Conservation (phyloP, 2,113 vertebrate genomes). For the Rhombomys opimus region DNA sequence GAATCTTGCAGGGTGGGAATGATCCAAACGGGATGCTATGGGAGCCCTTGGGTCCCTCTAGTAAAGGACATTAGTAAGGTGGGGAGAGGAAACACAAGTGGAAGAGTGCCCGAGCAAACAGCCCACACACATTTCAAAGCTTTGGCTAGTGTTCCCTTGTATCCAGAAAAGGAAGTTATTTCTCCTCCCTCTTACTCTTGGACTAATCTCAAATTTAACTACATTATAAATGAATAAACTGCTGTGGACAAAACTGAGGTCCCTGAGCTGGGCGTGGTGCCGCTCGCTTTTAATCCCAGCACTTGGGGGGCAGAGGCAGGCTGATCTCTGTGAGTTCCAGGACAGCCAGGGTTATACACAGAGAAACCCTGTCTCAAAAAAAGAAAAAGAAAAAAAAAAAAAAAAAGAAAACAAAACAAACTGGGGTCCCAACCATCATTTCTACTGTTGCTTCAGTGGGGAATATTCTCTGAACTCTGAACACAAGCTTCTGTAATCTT, state of each 20-base stretch:
- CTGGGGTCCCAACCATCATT: not conserved
- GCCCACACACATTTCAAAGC: constrained; percentile 14
- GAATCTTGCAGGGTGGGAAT: not conserved
- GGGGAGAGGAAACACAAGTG: not conserved
- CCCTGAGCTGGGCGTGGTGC: not conserved
- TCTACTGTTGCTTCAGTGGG: not conserved
- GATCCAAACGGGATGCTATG: not conserved
- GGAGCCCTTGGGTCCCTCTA: not conserved
- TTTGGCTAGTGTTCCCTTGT: constrained; percentile 24
- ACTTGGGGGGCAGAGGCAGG: too few species aligned
- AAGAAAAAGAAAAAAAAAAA: too few species aligned
- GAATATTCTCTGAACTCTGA: constrained; percentile 43
- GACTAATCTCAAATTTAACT: constrained; percentile 25
- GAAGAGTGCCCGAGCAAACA: not conserved
- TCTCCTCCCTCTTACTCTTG: not conserved
- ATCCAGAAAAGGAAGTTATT: constrained; percentile 47
- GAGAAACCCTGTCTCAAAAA: too few species aligned
- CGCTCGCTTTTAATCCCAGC: too few species aligned
- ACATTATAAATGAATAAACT: constrained; percentile 18
- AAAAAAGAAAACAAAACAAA: not conserved
- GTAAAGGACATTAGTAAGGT: not conserved
- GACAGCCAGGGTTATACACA: too few species aligned
- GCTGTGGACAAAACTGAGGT: constrained; percentile 4
- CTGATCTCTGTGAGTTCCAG: too few species aligned
- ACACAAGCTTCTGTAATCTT: constrained; percentile 38